Evolutionary conservation across 1,140 invertebrate genomes (phyloP).

Genomic region (Psix sp.): DNA sequence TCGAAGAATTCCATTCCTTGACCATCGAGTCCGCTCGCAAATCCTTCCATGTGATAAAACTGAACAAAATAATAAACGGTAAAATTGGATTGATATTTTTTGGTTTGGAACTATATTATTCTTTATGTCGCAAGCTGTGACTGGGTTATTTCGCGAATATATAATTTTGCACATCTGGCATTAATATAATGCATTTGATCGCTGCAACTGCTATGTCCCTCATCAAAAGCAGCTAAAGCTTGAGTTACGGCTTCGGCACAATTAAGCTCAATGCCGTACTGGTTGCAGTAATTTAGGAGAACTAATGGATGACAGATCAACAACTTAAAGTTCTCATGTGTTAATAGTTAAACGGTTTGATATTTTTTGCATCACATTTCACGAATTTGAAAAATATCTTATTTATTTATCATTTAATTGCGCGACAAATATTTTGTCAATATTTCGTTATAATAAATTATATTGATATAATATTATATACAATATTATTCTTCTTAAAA

Average conservation of each 20-base stretch:
- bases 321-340: no score
- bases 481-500: no score
- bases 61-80: constrained; percentile 20
- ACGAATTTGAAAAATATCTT: not conserved
- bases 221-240: constrained; percentile 45
- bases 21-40: constrained; percentile 87
- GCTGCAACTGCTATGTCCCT: constrained; percentile 47
- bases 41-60: constrained; percentile 98
- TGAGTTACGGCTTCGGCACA: constrained; percentile 35
- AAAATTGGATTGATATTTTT: no score
- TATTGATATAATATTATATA: no score
- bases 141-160: no score
- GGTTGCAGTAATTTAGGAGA: constrained; percentile 38
- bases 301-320: constrained; percentile 37
- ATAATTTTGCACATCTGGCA: constrained; percentile 34
- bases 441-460: no score
- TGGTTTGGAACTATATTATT: no score
- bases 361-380: no score
- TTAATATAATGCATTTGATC: constrained; percentile 33
- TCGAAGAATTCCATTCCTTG: constrained; percentile 90
- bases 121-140: no score
- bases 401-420: constrained; percentile 2
- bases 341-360: no score
- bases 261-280: constrained; percentile 27
- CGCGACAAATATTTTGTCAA: no score